These are phyloP conservation scores for Mola mola DNA, from an alignment of 2,113 vertebrate species.

Conservation along the genomic window DNA sequence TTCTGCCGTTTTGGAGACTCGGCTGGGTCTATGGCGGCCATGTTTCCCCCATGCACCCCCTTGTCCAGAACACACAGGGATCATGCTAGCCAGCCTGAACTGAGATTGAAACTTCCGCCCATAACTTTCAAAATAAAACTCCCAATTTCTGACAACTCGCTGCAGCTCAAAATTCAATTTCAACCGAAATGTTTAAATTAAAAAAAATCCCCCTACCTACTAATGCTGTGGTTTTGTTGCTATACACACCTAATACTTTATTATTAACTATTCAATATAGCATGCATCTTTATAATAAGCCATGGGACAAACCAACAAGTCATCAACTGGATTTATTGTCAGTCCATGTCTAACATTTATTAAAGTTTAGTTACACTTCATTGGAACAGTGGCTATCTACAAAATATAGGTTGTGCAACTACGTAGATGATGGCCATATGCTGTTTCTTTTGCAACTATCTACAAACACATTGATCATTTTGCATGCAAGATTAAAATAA, in stretches of 20 bases:
- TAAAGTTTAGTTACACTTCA: conserved; percentile 74
- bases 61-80: conserved; percentile 53
- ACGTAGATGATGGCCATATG: conserved; percentile 66
- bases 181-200: no score
- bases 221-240: no score
- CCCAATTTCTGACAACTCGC: no score
- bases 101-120: conserved; percentile 34
- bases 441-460: conserved; percentile 65
- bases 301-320: conserved; percentile 48
- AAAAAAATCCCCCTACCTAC: no score
- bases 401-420: conserved; percentile 78
- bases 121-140: conserved; percentile 67
- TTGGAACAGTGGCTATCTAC: conserved; percentile 70
- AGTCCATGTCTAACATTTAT: conserved; percentile 72
- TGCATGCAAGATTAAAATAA: conserved; percentile 77
- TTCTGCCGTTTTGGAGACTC: conserved; percentile 64
- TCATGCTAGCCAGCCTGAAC: conserved; percentile 36
- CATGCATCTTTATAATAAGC: no score
- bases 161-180: no score
- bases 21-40: conserved; percentile 77
- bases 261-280: no score
- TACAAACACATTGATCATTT: conserved; percentile 71
- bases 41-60: conserved; percentile 78
- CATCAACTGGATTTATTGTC: conserved; percentile 30
- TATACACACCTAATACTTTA: no score